A percentile compares a stretch with the other conserved stretches of the same genome.
These are phyloP conservation scores for Pungitius pungitius DNA, from an alignment of 2,113 vertebrate genomes.

Conservation along the genomic window DNA sequence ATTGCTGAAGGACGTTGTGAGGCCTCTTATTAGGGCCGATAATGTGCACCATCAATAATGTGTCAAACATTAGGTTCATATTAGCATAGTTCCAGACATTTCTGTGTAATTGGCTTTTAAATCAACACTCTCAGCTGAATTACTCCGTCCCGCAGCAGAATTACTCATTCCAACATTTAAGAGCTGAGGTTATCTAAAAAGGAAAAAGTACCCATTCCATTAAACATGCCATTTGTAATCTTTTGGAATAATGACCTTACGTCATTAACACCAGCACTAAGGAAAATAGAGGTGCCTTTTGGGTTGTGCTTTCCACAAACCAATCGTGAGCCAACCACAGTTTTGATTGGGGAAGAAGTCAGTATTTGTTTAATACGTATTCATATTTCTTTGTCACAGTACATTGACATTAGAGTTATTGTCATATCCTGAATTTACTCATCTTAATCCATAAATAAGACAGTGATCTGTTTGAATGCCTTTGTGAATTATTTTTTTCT, in stretches of 20 bases:
- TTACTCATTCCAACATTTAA: background rate
- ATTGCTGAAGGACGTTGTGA: background rate
- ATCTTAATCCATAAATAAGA: conserved; percentile 4
- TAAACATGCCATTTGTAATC: conserved; percentile 14
- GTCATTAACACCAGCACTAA: background rate
- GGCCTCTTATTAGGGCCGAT: background rate
- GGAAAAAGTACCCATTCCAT: background rate
- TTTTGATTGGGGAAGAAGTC: conserved; percentile 2
- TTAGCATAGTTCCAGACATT: background rate
- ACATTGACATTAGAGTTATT: background rate
- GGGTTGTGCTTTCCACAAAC: background rate
- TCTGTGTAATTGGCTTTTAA: conserved; percentile 24
- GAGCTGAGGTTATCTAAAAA: conserved; percentile 1
- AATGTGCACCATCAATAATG: conserved; percentile 3
- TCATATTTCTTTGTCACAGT: background rate
- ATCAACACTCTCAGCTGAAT: background rate
- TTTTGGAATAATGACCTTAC: conserved; percentile 16
- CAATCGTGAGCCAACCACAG: background rate
- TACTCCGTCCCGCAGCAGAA: background rate
- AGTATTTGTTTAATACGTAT: background rate
- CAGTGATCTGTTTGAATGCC: conserved; percentile 7
- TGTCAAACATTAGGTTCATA: conserved; percentile 3
- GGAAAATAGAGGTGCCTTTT: background rate
- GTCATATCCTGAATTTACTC: background rate
- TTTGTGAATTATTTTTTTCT: conserved; percentile 8